These are phyloP conservation scores for Troides helena DNA, from an alignment of 2,888 invertebrate species.

Conservation along the genomic window DNA sequence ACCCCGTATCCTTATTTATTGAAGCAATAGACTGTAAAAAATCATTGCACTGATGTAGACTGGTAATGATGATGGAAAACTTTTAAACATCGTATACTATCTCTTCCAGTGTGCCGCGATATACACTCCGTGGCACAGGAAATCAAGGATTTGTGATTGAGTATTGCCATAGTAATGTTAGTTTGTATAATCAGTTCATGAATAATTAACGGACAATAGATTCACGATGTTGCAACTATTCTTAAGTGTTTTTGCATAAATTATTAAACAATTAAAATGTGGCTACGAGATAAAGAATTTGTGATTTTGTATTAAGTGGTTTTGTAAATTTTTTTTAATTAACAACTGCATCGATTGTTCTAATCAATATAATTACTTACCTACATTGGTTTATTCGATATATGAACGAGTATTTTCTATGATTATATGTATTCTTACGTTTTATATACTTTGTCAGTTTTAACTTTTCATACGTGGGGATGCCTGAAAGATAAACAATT, in stretches of 20 bases:
- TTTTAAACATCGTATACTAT: neutral
- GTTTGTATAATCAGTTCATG: slow-evolving; percentile 1
- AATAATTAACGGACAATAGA: slow-evolving; percentile 29
- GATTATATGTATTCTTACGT: no score
- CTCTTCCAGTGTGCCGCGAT: neutral
- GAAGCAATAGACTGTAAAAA: neutral
- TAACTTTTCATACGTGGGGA: no score
- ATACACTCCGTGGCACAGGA: neutral
- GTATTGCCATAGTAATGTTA: slow-evolving; percentile 17
- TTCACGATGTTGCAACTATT: slow-evolving; percentile 19
- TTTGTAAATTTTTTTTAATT: neutral
- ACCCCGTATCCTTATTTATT: neutral
- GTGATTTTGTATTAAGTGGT: neutral
- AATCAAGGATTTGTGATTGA: slow-evolving; percentile 1
- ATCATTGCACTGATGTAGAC: neutral
- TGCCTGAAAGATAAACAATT: no score
- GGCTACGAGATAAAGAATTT: neutral
- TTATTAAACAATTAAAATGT: slow-evolving; percentile 8
- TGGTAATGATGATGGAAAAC: neutral
- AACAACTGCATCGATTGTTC: neutral
- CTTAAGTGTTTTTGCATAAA: neutral
- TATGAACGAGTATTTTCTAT: neutral
- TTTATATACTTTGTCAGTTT: no score
- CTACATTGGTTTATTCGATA: neutral
- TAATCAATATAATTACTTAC: neutral